Base-by-base conservation (phyloP, 2,888 invertebrate species). In the Thumatha senex region DNA sequence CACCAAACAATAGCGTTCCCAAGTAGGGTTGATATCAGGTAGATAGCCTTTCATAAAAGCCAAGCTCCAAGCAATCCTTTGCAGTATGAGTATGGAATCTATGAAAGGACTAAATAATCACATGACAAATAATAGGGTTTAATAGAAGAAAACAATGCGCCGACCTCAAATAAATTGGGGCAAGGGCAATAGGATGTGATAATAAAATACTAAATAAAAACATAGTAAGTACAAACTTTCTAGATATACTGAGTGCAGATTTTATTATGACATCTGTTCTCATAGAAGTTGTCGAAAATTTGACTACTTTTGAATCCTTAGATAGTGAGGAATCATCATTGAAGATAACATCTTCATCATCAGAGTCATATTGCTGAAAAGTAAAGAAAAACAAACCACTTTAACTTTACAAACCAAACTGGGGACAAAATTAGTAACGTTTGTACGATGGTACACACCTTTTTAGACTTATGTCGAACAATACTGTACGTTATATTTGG, bases 191-290 rank as follows among this genome's bases (percentile, higher is more conserved):
- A 24, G 2, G 18, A 24, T 24, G 18, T 24, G 18, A 24, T 24
- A 24, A 24, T 24, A 24, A 24, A 24, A 24, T 24, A 24, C 5
- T 24, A 24, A 24, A 36, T 14, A 41, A 40, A 30, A 36, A 63
- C 92, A 88, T 82, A 24, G 34, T 14, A 41, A 40, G 30, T 35
- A 63, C 92, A 88, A 82, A 96, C 96, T 95, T 96, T 77, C 96
- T 93, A 31, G 96, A 93, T 49, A 96, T 89, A 48, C 93, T 93
- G 11, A 96, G 84, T 13, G 94, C 95, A 34, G 93, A 90, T 83
- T 96, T 96, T 0, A 96, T 66, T 46, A 97, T 76, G 0, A 92
- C 82, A 87, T 97, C 97, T 1, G 95, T 86, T 65, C 97, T 91
- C 70, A 96, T 79, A 0, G 96, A 95, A 50, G 93, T 93, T 7